A percentile compares a stretch with the other conserved stretches of the same genome.
These are phyloP conservation scores for Aptenodytes forsteri DNA, from an alignment of 2,113 vertebrate species.

Conservation along the genomic window DNA sequence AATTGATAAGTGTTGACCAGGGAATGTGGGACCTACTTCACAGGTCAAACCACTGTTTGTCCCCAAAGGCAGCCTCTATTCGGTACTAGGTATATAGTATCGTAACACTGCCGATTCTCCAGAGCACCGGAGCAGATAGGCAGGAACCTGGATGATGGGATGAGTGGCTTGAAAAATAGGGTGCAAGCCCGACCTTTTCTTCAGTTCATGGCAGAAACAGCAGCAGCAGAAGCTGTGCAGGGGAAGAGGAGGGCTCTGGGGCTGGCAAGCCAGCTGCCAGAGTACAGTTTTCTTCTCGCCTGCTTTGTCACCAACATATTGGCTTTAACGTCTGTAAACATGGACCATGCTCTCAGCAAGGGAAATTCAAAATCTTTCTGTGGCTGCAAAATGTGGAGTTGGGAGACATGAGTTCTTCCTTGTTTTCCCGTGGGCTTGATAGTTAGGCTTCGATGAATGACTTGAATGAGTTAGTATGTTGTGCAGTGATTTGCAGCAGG, in stretches of 20 bases:
- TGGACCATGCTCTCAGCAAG: background rate
- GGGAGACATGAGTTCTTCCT: background rate
- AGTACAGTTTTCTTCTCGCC: background rate
- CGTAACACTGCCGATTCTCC: rapidly evolving
- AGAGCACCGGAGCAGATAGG: background rate
- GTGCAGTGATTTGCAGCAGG: background rate
- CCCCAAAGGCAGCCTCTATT: background rate
- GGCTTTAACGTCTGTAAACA: background rate
- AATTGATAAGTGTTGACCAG: background rate
- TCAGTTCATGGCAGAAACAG: background rate
- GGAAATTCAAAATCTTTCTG: background rate
- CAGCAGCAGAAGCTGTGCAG: background rate
- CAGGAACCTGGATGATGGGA: background rate
- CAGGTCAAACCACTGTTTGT: background rate
- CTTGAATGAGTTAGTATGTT: background rate
- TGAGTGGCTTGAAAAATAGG: background rate
- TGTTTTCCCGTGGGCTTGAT: background rate
- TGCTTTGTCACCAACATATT: background rate
- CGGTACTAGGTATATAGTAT: background rate
- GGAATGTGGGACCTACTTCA: background rate
- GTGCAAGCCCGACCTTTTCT: background rate
- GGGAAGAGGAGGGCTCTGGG: background rate
- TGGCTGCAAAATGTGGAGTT: background rate
- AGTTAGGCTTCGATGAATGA: background rate
- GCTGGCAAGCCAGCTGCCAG: background rate